phyloP scores from a whole-genome alignment of 1,140 invertebrate genomes.

The Aphelenchoides besseyi region DNA sequence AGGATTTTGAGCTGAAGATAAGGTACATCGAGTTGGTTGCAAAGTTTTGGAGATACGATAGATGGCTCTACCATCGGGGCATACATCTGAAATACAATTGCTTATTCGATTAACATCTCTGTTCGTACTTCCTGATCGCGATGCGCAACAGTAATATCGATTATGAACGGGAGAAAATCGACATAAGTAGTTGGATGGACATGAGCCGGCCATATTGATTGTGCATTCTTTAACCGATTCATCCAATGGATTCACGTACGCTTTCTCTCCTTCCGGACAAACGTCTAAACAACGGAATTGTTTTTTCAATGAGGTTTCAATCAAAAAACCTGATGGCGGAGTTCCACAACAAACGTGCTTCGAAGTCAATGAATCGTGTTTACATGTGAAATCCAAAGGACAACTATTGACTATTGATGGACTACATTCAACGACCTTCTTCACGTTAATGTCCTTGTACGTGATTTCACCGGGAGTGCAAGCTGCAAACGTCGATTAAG shows the following conservation, averaged over 20 bases:
- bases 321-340: conserved; percentile 40
- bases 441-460: conserved; percentile 56
- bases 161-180: conserved; percentile 51
- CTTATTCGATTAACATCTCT: background rate
- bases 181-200: conserved; percentile 55
- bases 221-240: conserved; percentile 52
- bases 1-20: conserved; percentile 31
- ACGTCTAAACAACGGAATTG: conserved; percentile 32
- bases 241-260: conserved; percentile 57
- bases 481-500: conserved; percentile 46
- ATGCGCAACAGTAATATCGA: conserved; percentile 59
- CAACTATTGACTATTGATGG: conserved; percentile 49
- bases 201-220: conserved; percentile 57
- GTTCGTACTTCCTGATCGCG: conserved; percentile 50
- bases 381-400: conserved; percentile 50
- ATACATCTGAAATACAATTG: conserved; percentile 47
- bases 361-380: conserved; percentile 44
- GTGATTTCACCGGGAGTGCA: conserved; percentile 54
- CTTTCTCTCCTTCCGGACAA: conserved; percentile 56
- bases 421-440: conserved; percentile 47
- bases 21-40: conserved; percentile 49
- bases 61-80: conserved; percentile 51
- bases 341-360: conserved; percentile 57
- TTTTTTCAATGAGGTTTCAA: conserved; percentile 2
- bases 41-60: conserved; percentile 53